These are phyloP conservation scores for Ylistrum balloti DNA, from an alignment of 1,140 invertebrate species.

Conservation along the genomic window DNA sequence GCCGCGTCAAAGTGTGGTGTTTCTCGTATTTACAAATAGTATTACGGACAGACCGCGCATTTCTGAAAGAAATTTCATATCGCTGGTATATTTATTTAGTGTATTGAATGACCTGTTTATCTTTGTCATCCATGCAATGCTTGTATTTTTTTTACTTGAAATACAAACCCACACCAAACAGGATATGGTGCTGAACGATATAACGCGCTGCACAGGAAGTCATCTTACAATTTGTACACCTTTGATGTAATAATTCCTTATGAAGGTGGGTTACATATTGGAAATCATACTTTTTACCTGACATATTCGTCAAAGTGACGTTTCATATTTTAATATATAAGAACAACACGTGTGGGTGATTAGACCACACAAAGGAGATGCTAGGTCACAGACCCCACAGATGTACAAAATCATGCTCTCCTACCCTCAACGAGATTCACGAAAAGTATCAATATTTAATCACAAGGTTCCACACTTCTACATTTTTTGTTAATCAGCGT, in stretches of 20 bases:
- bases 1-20: no score
- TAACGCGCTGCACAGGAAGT: no score
- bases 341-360: not conserved
- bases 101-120: not conserved
- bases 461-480: not conserved
- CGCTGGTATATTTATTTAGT: not conserved
- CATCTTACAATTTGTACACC: no score
- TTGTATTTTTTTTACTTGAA: no score
- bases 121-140: no score
- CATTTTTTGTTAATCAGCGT: not conserved
- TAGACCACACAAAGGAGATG: not conserved
- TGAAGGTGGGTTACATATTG: not conserved
- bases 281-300: not conserved
- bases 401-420: not conserved
- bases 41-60: not conserved
- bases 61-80: not conserved
- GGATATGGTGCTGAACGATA: not conserved
- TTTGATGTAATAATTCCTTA: not conserved
- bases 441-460: constrained; percentile 29
- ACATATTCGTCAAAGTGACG: not conserved
- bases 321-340: not conserved
- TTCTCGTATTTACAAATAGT: not conserved
- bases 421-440: not conserved
- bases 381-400: not conserved
- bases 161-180: not conserved